These are phyloP conservation scores for Dyspetes luteomarginatus DNA, from an alignment of 2,888 invertebrate genomes.

Conservation along the genomic window DNA sequence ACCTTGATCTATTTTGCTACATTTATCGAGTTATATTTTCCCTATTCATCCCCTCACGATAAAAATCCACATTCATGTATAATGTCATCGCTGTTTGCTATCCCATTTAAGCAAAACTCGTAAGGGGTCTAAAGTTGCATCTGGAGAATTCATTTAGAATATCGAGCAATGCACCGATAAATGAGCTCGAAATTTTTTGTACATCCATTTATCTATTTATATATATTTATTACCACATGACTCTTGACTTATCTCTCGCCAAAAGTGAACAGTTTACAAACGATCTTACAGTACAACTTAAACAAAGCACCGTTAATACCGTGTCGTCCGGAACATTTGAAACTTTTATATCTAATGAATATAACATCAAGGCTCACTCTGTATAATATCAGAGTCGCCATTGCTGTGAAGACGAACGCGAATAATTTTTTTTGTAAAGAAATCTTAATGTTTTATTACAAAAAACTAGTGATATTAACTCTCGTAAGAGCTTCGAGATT, in stretches of 20 bases:
- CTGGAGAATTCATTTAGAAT: no score
- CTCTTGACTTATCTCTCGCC: not conserved
- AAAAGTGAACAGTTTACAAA: conserved; percentile 34
- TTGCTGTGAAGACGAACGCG: conserved; percentile 13
- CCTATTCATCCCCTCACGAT: conserved; percentile 21
- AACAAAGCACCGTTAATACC: conserved; percentile 54
- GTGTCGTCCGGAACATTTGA: conserved; percentile 44
- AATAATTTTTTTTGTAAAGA: conserved; percentile 19
- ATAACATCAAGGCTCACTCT: conserved; percentile 11
- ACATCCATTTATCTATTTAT: conserved; percentile 19
- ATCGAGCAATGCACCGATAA: not conserved
- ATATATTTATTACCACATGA: conserved; percentile 21
- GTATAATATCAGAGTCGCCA: not conserved
- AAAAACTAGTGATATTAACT: not conserved
- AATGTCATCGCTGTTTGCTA: not conserved
- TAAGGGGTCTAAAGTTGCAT: no score
- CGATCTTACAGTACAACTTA: conserved; percentile 43
- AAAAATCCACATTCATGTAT: not conserved
- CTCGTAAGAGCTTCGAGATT: not conserved
- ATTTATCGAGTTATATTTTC: conserved; percentile 33
- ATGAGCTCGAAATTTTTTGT: conserved; percentile 7
- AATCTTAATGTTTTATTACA: not conserved
- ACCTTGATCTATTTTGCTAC: conserved; percentile 4
- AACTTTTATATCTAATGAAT: conserved; percentile 35
- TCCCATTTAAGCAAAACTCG: not conserved